A percentile compares a stretch with the other conserved stretches of the same genome.
These are phyloP conservation scores for Dolichoris vasculosae DNA, from an alignment of 1,140 invertebrate species.

Conservation along the genomic window DNA sequence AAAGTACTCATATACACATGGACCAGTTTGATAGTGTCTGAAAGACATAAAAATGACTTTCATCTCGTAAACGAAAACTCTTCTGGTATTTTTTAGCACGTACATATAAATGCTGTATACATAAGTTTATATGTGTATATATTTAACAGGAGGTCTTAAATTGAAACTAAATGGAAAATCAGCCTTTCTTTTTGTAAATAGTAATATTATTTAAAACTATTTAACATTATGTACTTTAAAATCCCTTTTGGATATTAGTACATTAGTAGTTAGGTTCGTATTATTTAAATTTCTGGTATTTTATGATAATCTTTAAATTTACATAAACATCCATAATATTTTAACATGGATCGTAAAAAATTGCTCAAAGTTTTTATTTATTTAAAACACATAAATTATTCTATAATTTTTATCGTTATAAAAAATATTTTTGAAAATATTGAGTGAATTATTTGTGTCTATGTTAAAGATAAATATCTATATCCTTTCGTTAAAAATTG, in stretches of 20 bases:
- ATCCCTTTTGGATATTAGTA: neutral
- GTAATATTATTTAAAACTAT: constrained; percentile 19
- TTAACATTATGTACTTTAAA: constrained; percentile 8
- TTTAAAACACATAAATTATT: constrained; percentile 5
- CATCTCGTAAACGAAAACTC: constrained; percentile 12
- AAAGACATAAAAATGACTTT: constrained; percentile 35
- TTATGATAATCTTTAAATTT: neutral
- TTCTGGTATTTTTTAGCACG: constrained; percentile 28
- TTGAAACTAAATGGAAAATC: constrained; percentile 39
- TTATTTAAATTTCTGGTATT: neutral
- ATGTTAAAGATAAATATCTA: neutral
- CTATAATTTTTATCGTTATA: neutral
- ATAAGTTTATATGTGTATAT: neutral
- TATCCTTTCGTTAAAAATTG: neutral
- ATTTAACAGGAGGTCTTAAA: neutral
- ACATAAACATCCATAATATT: neutral
- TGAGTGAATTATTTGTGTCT: neutral
- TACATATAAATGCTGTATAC: neutral
- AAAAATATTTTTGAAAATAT: neutral
- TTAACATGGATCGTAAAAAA: neutral
- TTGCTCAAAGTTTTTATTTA: neutral
- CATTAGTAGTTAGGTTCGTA: neutral
- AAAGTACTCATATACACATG: constrained; percentile 18
- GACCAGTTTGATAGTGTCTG: neutral
- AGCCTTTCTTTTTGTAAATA: constrained; percentile 40